Evolutionary conservation across 2,797 vertebrate genomes (phyloP), one percentile per base, ranked within the genome.

Genomic region (Clarias laeviceps): DNA sequence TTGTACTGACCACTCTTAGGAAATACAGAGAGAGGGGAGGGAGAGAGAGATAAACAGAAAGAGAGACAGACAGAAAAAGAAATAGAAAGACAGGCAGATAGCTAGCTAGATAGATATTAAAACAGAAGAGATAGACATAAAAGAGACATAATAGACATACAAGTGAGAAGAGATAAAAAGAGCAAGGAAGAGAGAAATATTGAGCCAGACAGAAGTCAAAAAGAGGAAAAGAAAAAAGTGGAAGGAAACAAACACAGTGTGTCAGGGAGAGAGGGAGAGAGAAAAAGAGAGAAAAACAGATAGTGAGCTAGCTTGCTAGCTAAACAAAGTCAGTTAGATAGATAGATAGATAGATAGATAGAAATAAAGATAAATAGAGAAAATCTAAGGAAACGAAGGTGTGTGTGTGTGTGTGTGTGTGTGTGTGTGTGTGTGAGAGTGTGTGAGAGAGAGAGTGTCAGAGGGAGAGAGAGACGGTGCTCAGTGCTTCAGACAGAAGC

Each of bases 401-500:
- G 50, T 54, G 12, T 3, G 50, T 3, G 50, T 11, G 45, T 45
- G 45, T 45, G 40, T 45, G 40, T 45, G 40, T 9, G 37, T 4
- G 37, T 5, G 37, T 7, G n/a, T n/a, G n/a, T 37, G 56, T 5
- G 11, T 45, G n/a, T 62, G 20, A 15, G 40, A 61, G 17, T 29
- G 32, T 45, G 14, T 45, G 5, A 80, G 77, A 37, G 17, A 61
- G 76, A 57, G 27, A 56, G 80, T n/a, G n/a, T n/a, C n/a, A 68
- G 20, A 32, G 64, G 37, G 2, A 24, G 45, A 40, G 11, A 27
- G 32, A 29, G 0, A n/a, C 54, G 12, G 3, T 5, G 81, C 17
- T 2, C 15, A 4, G 87, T 80, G 45, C 89, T 88, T 78, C 62
- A 91, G 94, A 94, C 92, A 84, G 40, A 94, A 94, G 92, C 93